phyloP scores from a whole-genome alignment of 2,888 invertebrate species.

The Malthinus flaveolus region DNA sequence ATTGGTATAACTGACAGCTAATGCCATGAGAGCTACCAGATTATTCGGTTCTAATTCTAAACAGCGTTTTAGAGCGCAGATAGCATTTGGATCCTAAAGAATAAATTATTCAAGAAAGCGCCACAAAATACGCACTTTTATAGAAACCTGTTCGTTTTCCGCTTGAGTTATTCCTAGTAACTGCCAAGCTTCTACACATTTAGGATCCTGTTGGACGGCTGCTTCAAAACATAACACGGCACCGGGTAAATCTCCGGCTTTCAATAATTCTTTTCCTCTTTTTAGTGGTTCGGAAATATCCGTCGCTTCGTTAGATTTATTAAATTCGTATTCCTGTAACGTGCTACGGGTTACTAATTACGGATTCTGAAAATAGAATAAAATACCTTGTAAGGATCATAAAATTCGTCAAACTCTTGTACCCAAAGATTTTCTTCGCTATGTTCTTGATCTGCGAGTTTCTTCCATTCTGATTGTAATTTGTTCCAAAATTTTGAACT shows the following conservation, averaged over 20 bases:
- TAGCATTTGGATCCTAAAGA: conserved; percentile 81
- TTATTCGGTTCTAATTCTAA: conserved; percentile 79
- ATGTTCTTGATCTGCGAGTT: conserved; percentile 70
- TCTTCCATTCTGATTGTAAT: conserved; percentile 77
- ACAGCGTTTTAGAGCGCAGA: conserved; percentile 87
- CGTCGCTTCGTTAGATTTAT: conserved; percentile 84
- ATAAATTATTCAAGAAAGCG: conserved; percentile 8
- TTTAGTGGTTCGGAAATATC: conserved; percentile 78
- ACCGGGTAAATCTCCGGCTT: conserved; percentile 88
- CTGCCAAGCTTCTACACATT: conserved; percentile 84
- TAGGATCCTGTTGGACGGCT: conserved; percentile 81
- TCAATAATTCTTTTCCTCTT: conserved; percentile 81
- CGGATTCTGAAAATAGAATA: not conserved
- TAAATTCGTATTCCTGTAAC: conserved; percentile 73
- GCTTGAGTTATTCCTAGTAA: conserved; percentile 90
- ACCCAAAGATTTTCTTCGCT: conserved; percentile 73
- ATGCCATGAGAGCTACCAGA: conserved; percentile 80
- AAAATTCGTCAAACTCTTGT: conserved; percentile 65
- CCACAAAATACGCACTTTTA: conserved; percentile 3
- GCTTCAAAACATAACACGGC: conserved; percentile 97
- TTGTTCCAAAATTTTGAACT: conserved; percentile 66
- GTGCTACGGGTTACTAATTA: conserved; percentile 6
- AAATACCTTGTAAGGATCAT: conserved; percentile 63
- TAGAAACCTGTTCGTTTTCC: conserved; percentile 94
- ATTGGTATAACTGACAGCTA: conserved; percentile 95